A percentile compares a stretch with the other conserved stretches of the same genome.
Conservation (phyloP, 2,797 vertebrate species). For the Scolopax bukidnonensis region DNA sequence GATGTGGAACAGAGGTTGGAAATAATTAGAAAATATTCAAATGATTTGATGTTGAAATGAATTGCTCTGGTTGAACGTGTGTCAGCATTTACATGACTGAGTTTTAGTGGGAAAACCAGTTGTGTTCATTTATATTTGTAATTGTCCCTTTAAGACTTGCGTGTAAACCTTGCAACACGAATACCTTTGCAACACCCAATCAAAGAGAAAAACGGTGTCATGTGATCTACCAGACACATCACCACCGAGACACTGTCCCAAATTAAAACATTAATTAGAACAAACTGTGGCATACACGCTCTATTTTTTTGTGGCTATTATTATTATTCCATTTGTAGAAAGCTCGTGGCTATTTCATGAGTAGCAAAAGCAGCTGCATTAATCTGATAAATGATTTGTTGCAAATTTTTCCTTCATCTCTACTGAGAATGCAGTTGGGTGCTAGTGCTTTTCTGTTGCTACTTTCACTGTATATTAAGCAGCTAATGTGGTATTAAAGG, state of each 20-base stretch:
- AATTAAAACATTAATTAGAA: conserved; percentile 60
- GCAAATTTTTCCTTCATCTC: conserved; percentile 67
- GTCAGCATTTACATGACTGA: background rate
- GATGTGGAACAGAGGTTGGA: background rate
- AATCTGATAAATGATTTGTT: conserved; percentile 69
- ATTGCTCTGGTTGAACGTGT: background rate
- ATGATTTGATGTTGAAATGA: background rate
- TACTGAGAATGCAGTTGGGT: conserved; percentile 12
- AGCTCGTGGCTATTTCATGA: conserved; percentile 4
- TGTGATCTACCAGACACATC: conserved; percentile 10
- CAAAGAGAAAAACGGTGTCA: background rate
- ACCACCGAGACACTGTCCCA: conserved; percentile 17
- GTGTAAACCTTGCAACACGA: background rate
- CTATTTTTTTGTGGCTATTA: background rate
- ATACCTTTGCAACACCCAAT: conserved; percentile 40
- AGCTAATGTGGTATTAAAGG: conserved; percentile 62
- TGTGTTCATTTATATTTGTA: background rate
- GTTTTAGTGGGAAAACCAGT: background rate
- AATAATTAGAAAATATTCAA: background rate
- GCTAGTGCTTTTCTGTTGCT: conserved; percentile 9
- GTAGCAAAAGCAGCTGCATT: conserved; percentile 45
- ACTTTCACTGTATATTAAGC: conserved; percentile 68
- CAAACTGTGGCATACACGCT: background rate
- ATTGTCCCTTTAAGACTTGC: background rate
- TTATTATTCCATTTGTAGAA: conserved; percentile 41